A percentile compares a stretch with the other conserved stretches of the same genome.
Conservation (phyloP, 1,140 invertebrate genomes). For the Littorina saxatilis region DNA sequence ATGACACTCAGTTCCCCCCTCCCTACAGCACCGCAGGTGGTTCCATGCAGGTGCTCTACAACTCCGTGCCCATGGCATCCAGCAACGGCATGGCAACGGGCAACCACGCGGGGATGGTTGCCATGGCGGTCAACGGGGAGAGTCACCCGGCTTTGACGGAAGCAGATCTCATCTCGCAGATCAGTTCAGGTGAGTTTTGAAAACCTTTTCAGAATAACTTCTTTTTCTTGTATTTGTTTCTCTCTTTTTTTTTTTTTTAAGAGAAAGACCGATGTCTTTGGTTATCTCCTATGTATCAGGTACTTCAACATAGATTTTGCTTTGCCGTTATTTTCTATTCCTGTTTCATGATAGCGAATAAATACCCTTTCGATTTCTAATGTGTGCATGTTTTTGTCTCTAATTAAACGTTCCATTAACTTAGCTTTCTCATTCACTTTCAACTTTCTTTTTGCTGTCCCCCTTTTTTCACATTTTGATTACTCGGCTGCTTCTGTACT, state of each 20-base stretch:
- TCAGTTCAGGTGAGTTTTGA: constrained; percentile 18
- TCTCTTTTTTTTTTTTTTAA: background rate
- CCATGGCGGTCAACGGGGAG: constrained; percentile 16
- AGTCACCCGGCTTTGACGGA: background rate
- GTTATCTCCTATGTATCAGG: too few relatives aligned
- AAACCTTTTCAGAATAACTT: background rate
- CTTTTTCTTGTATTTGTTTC: background rate
- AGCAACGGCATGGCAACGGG: background rate
- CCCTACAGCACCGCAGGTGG: background rate
- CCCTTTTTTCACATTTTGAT: too few relatives aligned
- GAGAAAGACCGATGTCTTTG: constrained; percentile 58
- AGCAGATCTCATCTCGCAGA: constrained; percentile 32
- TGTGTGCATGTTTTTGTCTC: too few relatives aligned
- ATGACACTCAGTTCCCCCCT: background rate
- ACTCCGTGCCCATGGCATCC: constrained; percentile 34
- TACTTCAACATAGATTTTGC: too few relatives aligned
- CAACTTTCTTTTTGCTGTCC: too few relatives aligned
- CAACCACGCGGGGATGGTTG: constrained; percentile 3
- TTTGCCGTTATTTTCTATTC: too few relatives aligned
- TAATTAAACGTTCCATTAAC: too few relatives aligned
- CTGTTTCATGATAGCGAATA: too few relatives aligned
- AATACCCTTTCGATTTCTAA: too few relatives aligned
- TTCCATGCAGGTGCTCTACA: constrained; percentile 30
- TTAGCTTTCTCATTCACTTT: too few relatives aligned
- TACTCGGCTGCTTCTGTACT: too few relatives aligned